These are phyloP conservation scores for Cotesia chilonis DNA, from an alignment of 1,140 invertebrate genomes.

Conservation along the genomic window DNA sequence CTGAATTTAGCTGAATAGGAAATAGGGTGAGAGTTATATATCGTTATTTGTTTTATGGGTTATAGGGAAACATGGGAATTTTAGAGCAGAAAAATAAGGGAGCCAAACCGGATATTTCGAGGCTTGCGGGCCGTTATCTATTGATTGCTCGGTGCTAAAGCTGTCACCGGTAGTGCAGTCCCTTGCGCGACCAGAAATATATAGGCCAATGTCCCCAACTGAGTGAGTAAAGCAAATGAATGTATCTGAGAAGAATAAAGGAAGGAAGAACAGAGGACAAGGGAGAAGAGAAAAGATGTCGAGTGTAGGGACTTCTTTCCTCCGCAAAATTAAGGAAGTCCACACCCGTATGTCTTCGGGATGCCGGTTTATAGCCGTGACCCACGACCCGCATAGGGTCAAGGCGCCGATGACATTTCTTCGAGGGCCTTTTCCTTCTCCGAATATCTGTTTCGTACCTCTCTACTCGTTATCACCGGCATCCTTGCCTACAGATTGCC, in stretches of 20 bases:
- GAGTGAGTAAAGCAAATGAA: conserved; percentile 9
- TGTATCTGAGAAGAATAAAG: conserved; percentile 11
- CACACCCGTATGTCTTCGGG: conserved; percentile 42
- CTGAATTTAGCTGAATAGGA: no score
- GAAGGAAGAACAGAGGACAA: conserved; percentile 10
- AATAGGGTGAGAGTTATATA: neutral
- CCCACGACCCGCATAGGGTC: conserved; percentile 45
- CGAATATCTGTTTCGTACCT: conserved; percentile 21
- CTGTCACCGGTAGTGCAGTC: conserved; percentile 46
- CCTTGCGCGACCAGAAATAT: conserved; percentile 32
- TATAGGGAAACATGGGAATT: neutral
- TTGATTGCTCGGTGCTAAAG: conserved; percentile 52
- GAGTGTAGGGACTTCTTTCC: conserved; percentile 7
- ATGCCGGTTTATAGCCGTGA: conserved; percentile 47
- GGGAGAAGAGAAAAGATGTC: conserved; percentile 10
- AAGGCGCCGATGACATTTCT: conserved; percentile 47
- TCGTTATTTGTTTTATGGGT: neutral
- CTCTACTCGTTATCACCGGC: conserved; percentile 29
- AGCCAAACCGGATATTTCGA: neutral
- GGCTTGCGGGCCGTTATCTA: conserved; percentile 41
- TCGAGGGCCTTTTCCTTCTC: conserved; percentile 35
- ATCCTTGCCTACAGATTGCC: no score
- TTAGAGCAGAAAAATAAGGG: neutral
- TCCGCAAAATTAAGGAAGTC: conserved; percentile 47
- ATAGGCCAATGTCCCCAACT: conserved; percentile 11